Evolutionary conservation across 2,113 vertebrate genomes (phyloP), one percentile per base, ranked within the genome.

Genomic region (Tauraco erythrolophus): DNA sequence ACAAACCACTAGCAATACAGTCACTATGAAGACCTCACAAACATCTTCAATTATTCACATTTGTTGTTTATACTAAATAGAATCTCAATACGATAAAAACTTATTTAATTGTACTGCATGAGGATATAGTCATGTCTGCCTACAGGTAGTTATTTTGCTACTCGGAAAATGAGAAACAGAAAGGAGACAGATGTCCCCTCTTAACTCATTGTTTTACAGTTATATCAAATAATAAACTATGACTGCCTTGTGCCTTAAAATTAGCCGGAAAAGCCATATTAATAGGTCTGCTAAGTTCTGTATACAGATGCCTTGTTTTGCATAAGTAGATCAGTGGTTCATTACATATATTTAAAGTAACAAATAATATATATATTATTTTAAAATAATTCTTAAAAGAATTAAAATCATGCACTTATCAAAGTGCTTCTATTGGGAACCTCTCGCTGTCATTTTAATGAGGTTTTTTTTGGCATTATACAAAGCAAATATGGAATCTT

Each of bases 31-130:
- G 46, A 50, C 50, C 27, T 87, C 5, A 5, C 19, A 15, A 77
- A 60, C 30, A 78, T 48, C 60, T 88, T 87, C 19, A 82, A 50
- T 89, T 71, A 94, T 76, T 94, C 80, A 61, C 45, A 46, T 82
- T 61, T 71, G 21, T 60, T 91, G 18, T 79, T 91, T 82, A 79
- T 56, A 60, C 18, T 30, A 87, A 79, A 87, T n/a, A 41, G 19
- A 74, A 69, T 41, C 68, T 70, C 41, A 65, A 51, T 41, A n/a
- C 1, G 0, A 70, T 51, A 79, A 92, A 69, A 92, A 60, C 7
- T 25, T 90, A 61, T 50, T 81, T 70, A 88, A 84, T 75, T 66
- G 48, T 43, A 70, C 1, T 0, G 23, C 62, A 74, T 11, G 25
- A 77, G 10, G 51, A 74, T 41, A 75, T 6, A 69, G 76, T 31